Conservation (phyloP, 2,797 vertebrate genomes). For the Catostomus latipinnis region DNA sequence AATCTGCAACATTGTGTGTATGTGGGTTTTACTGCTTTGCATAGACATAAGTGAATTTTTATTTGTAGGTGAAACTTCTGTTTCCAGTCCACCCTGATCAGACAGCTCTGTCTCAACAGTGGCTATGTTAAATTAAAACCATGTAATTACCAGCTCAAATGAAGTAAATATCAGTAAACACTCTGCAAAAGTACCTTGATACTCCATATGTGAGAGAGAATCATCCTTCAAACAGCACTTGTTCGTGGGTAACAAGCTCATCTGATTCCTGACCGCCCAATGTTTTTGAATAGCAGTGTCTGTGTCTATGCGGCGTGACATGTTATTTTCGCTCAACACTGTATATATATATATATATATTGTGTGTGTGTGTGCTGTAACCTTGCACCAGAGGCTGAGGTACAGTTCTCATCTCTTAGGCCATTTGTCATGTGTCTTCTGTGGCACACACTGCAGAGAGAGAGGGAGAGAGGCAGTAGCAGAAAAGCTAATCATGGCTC, state of each 20-base stretch:
- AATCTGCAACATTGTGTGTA: not conserved
- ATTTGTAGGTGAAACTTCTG: constrained; percentile 1
- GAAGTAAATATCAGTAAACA: constrained; percentile 42
- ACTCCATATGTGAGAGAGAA: not conserved
- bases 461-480: constrained; percentile 1
- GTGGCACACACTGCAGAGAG: constrained; percentile 71
- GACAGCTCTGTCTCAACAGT: constrained; percentile 26
- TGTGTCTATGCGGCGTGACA: constrained; percentile 51
- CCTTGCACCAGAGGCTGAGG: constrained; percentile 59
- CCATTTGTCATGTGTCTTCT: constrained; percentile 74
- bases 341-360: not conserved
- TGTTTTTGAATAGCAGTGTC: constrained; percentile 15
- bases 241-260: not conserved
- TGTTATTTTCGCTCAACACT: not conserved
- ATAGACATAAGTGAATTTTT: constrained; percentile 2
- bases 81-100: constrained; percentile 24
- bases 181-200: not conserved
- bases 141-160: constrained; percentile 35
- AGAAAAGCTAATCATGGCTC: constrained; percentile 42
- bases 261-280: not conserved
- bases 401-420: constrained; percentile 55
- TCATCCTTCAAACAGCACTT: not conserved
- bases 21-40: not conserved
- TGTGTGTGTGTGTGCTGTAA: constrained; percentile 37
- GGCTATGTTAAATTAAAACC: constrained; percentile 42